Base-by-base conservation (phyloP, 2,888 invertebrate species). In the Gymnocheta viridis region DNA sequence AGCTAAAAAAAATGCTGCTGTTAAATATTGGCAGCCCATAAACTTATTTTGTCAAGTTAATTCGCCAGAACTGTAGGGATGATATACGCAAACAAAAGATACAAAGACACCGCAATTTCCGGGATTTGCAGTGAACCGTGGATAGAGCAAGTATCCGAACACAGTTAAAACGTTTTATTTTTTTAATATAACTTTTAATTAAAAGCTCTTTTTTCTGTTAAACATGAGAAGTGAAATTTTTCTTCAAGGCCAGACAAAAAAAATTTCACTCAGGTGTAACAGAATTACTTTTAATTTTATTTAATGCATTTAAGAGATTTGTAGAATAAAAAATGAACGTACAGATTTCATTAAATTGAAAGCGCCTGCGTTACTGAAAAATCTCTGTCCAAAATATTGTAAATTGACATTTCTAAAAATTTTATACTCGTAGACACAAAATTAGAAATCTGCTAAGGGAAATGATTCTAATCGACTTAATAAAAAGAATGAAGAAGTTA, bases 341-440 rank as follows among this genome's bases (percentile, higher is more conserved):
- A 35, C n/a, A n/a, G n/a, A n/a, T 49, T 60, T 49, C 56, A 58
- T 47, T 17, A 51, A 35, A 67, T 22, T 5, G n/a, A 67, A 56
- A 35, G 27, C 51, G 38, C 47, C 38, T 27, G 22, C 32, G 19
- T 47, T 47, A 24, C n/a, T 12, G 14, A 29, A 12, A 38, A 38
- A 27, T 67, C n/a, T 32, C n/a, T 66, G 1, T 5, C 14, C 10
- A 19, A 35, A 49, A 14, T 27, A 44, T n/a, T n/a, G n/a, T n/a
- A n/a, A n/a, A n/a, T n/a, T n/a, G n/a, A n/a, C n/a, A n/a, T n/a
- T n/a, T n/a, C n/a, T n/a, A n/a, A n/a, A n/a, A n/a, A n/a, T n/a
- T n/a, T n/a, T n/a, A n/a, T n/a, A n/a, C n/a, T n/a, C n/a, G n/a
- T n/a, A n/a, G n/a, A n/a, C n/a, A n/a, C n/a, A n/a, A n/a, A n/a